Percentiles rank a stretch among this genome's conserved stretches.
Evolutionary conservation across 2,797 vertebrate genomes (phyloP).

Genomic region (Pangasius djambal): DNA sequence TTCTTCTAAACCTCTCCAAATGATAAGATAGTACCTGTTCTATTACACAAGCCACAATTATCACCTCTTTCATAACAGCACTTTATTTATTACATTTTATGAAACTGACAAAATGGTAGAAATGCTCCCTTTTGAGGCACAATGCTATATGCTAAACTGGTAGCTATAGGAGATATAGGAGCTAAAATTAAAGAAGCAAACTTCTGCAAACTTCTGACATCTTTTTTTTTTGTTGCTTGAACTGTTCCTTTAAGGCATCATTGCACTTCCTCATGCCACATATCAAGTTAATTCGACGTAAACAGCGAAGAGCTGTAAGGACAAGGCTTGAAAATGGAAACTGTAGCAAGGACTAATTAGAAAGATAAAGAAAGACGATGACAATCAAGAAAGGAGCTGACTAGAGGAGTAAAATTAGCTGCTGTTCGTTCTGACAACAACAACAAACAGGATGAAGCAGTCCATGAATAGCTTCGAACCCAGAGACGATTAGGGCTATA

Average conservation of each 20-base stretch:
- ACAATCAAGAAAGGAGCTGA: constrained; percentile 18
- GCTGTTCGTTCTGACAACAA: constrained; percentile 25
- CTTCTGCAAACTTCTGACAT: too few relatives aligned
- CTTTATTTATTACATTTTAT: not conserved
- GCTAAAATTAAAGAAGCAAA: not conserved
- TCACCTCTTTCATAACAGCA: not conserved
- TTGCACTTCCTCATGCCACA: not conserved
- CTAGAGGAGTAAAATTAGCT: constrained; percentile 41
- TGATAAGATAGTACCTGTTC: constrained; percentile 17
- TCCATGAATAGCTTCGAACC: constrained; percentile 25
- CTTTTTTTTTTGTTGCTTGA: not conserved
- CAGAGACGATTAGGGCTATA: not conserved
- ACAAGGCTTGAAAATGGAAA: not conserved
- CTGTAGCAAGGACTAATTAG: not conserved
- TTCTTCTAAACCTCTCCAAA: constrained; percentile 5
- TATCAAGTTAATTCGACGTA: not conserved
- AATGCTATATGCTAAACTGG: not conserved
- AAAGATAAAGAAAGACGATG: not conserved
- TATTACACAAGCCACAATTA: not conserved
- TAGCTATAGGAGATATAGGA: not conserved
- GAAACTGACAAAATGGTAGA: not conserved
- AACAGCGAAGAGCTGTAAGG: not conserved
- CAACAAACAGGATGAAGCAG: constrained; percentile 11
- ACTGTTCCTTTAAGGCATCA: not conserved
- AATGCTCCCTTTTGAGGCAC: not conserved